Evolutionary conservation across 2,113 vertebrate species (phyloP).

Genomic region (Trinectes maculatus): DNA sequence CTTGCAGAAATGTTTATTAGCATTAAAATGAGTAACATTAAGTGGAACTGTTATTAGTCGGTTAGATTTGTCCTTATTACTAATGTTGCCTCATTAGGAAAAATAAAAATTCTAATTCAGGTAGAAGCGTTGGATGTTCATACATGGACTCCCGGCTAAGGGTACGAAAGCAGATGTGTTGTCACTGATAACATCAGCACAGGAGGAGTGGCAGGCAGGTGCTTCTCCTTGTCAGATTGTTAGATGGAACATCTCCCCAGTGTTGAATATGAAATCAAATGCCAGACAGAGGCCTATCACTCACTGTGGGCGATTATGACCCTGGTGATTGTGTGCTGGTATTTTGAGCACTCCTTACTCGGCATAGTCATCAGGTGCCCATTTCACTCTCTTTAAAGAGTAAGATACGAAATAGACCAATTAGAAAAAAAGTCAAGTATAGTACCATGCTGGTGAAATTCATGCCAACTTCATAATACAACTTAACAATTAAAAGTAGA

Average conservation of each 20-base stretch:
- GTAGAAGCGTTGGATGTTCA: too few species aligned
- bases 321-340: constrained; percentile 7
- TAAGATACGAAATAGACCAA: constrained; percentile 20
- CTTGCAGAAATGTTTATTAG: too few species aligned
- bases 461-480: too few species aligned
- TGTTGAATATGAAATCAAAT: not conserved
- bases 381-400: constrained; percentile 2
- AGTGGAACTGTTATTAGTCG: too few species aligned
- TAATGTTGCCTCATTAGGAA: too few species aligned
- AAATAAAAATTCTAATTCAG: too few species aligned
- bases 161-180: constrained; percentile 15
- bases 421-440: too few species aligned
- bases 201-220: constrained; percentile 15
- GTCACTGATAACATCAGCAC: constrained; percentile 32
- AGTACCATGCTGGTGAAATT: too few species aligned
- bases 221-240: constrained; percentile 5
- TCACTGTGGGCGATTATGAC: constrained; percentile 4
- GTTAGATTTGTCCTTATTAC: too few species aligned
- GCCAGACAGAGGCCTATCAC: not conserved
- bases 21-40: too few species aligned
- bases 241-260: not conserved
- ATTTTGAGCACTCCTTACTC: constrained; percentile 3
- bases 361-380: constrained; percentile 34
- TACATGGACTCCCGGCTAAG: constrained; percentile 10
- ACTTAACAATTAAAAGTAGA: too few species aligned